These are phyloP conservation scores for Drosophila neocordata DNA, from an alignment of 1,140 invertebrate genomes.

Conservation along the genomic window DNA sequence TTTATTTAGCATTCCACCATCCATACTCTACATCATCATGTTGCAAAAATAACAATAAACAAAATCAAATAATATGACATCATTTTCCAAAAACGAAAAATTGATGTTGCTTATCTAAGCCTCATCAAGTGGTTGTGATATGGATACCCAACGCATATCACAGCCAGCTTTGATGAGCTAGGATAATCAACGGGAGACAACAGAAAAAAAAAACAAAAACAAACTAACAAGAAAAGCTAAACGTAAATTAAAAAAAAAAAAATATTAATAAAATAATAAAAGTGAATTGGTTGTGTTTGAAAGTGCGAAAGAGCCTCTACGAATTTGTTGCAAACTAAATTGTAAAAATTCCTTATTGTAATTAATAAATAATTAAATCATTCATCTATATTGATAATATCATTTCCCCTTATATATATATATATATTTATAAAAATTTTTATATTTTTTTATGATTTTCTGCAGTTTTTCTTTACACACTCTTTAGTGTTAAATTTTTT, in stretches of 20 bases:
- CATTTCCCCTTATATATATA: conserved; percentile 16
- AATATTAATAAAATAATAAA: background rate
- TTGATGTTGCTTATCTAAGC: conserved; percentile 82
- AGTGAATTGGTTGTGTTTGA: conserved; percentile 3
- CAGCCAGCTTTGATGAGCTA: conserved; percentile 96
- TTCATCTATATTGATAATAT: conserved; percentile 3
- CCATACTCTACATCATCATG: background rate
- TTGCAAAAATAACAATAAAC: background rate
- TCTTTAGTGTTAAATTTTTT: background rate
- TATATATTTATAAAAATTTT: conserved; percentile 15
- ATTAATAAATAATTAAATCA: conserved; percentile 2
- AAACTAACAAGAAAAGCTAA: conserved; percentile 33
- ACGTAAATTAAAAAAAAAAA: background rate
- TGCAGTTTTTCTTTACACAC: conserved; percentile 40
- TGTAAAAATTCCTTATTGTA: background rate
- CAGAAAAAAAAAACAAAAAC: conserved; percentile 20
- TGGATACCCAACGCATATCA: conserved; percentile 90
- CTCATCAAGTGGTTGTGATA: conserved; percentile 91
- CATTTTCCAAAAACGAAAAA: conserved; percentile 19
- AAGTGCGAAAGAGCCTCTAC: background rate
- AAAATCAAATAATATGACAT: conserved; percentile 21
- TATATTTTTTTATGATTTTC: conserved; percentile 32
- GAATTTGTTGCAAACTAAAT: background rate
- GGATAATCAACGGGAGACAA: conserved; percentile 82
- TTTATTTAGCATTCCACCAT: background rate